Percentiles rank a stretch among this genome's conserved stretches.
phyloP scores from a whole-genome alignment of 1,140 invertebrate genomes.

The Tetraneura akinire region DNA sequence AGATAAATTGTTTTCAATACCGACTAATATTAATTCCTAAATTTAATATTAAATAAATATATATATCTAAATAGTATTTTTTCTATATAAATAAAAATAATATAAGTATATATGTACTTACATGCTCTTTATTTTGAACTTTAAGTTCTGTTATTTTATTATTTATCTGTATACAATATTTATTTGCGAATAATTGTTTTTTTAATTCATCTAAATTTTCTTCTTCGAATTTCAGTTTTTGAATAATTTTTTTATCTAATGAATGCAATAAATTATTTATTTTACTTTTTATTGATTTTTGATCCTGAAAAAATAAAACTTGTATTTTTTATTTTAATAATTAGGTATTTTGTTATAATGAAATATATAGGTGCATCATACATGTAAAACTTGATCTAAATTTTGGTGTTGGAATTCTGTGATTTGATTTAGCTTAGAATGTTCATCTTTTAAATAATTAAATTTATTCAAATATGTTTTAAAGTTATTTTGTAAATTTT shows the following conservation, averaged over 20 bases:
- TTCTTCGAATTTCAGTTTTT: conserved; percentile 40
- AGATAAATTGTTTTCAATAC: conserved; percentile 32
- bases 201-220: conserved; percentile 36
- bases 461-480: conserved; percentile 21
- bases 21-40: conserved; percentile 38
- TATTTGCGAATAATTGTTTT: conserved; percentile 40
- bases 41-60: conserved; percentile 8
- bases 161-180: conserved; percentile 41
- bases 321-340: not conserved
- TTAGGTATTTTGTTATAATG: not conserved
- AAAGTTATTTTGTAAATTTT: conserved; percentile 1
- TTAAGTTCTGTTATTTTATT: conserved; percentile 42
- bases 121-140: conserved; percentile 39
- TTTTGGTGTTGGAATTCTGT: conserved; percentile 33
- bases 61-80: too few relatives aligned
- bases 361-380: not conserved
- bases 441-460: conserved; percentile 27
- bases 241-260: conserved; percentile 9
- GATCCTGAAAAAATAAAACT: conserved; percentile 21
- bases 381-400: conserved; percentile 25
- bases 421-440: conserved; percentile 35
- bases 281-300: conserved; percentile 33
- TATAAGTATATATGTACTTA: too few relatives aligned
- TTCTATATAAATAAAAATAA: not conserved
- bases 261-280: not conserved